Evolutionary conservation across 2,797 vertebrate species (phyloP), one percentile per base, ranked within the genome.

Genomic region (Mycteria americana): DNA sequence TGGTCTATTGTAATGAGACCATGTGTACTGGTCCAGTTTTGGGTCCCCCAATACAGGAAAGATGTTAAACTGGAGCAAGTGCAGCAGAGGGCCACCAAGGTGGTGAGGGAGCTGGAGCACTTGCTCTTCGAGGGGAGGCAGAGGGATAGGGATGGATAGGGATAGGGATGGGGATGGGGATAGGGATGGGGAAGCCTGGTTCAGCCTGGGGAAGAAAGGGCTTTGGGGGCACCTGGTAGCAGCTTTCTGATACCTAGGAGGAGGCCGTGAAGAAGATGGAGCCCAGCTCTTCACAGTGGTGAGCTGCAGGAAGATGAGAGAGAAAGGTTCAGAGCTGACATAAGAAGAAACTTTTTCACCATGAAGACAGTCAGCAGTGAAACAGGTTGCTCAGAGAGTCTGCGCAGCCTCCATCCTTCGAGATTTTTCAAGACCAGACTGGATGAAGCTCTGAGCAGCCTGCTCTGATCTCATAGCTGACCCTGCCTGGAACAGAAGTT

Each of bases 1-100:
- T 3, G 6, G 18, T 59, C n/a, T 54, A 4, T 4, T 37, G 18
- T 35, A 87, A 83, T 0, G 1, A 64, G 33, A 41, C 5, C 0
- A 0, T 11, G 28, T 10, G 27, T 17, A 53, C 27, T 15, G 28
- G 19, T 48, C 39, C 37, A 67, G 33, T 43, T 63, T 54, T 22
- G 14, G 17, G 19, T 28, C 11, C 27, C 35, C 6, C 14, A 21
- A 0, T 7, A 48, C 9, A 37, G 51, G 16, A 79, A 76, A 76
- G 50, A 24, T 39, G 24, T n/a, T 46, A 46, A 76, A 72, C 17
- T 27, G 35, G 4, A 76, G 14, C 3, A 63, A 62, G 68, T 3
- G 8, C 18, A 64, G 51, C 56, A 69, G 30, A 35, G 46, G 31
- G 11, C 15, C n/a, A 63, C 18, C 30, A 45, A 64, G 17, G 22